Base-by-base conservation (phyloP, 1,140 invertebrate species). In the Halyomorpha halys region DNA sequence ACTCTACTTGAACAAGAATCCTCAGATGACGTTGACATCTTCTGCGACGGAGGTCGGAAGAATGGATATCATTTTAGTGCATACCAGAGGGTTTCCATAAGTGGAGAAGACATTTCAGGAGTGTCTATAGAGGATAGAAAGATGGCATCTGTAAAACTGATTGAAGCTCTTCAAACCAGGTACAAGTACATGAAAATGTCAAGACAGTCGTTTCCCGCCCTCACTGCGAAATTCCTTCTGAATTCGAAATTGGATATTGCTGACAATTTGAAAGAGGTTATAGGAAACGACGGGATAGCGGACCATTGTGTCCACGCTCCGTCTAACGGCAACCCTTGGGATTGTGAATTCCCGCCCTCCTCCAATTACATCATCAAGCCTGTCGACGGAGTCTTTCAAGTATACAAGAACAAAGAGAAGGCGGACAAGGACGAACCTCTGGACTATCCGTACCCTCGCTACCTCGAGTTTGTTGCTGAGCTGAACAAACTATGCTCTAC, bases 131-230 rank as follows among this genome's bases (percentile, higher is more conserved):
- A 95, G 74, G 94, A 97, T 77, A 76, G 97, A 67, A 85, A 92
- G 70, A 81, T 85, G 68, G 92, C 93, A 0, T 93, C 92, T 2
- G 84, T 86, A 23, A 81, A 90, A 71, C 75, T 98, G 18, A 86
- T 95, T 9, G 85, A 93, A 72, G 91, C 94, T 0, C 74, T 98
- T 68, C 82, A 89, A 49, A 85, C 97, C 61, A 81, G 94, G 62
- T 86, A 90, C 72, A 84, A 83, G 59, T 97, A 97, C 73, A 97
- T 97, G 92, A 80, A 83, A 21, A 82, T 90, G 72, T 91, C 91
- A 0, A 81, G 85, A 68, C 95, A 98, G 75, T 84, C 78, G 65
- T 98, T 94, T 74, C 89, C 90, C 11, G 80, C 80, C 19, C 90
- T 91, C 59, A 91, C 91, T 0, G 83, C 86, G 0, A 80, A 90